phyloP scores from a whole-genome alignment of 2,113 vertebrate species.

The Tupaia chinensis region DNA sequence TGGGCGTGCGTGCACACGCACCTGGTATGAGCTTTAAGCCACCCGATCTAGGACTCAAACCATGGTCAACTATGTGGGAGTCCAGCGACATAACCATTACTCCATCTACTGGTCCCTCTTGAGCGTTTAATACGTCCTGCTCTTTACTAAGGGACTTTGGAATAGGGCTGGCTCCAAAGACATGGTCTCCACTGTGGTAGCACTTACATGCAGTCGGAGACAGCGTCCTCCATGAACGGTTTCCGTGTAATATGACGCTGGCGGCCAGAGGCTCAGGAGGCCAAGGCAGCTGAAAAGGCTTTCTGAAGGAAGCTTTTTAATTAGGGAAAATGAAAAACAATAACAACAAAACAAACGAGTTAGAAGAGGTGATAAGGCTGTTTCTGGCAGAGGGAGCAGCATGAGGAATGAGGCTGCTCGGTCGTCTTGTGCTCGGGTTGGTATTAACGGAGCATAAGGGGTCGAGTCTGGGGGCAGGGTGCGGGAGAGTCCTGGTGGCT shows the following conservation, averaged over 20 bases:
- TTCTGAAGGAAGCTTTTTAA: neutral
- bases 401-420: rapidly evolving
- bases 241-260: neutral
- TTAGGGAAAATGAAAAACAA: neutral
- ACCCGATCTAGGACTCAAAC: no score
- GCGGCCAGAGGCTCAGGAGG: neutral
- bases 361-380: neutral
- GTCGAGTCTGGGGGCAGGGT: neutral
- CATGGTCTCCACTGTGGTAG: neutral
- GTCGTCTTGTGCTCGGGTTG: neutral
- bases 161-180: neutral
- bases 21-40: no score
- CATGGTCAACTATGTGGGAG: no score
- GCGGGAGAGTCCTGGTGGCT: neutral
- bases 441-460: neutral
- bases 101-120: neutral
- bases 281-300: neutral
- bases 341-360: neutral
- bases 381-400: neutral
- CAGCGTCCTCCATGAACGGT: neutral
- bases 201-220: neutral
- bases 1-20: no score
- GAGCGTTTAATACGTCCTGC: neutral
- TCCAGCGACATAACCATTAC: no score
- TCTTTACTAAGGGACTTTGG: neutral